Conservation (phyloP, 2,888 invertebrate species). For the Xanthorhoe designata region DNA sequence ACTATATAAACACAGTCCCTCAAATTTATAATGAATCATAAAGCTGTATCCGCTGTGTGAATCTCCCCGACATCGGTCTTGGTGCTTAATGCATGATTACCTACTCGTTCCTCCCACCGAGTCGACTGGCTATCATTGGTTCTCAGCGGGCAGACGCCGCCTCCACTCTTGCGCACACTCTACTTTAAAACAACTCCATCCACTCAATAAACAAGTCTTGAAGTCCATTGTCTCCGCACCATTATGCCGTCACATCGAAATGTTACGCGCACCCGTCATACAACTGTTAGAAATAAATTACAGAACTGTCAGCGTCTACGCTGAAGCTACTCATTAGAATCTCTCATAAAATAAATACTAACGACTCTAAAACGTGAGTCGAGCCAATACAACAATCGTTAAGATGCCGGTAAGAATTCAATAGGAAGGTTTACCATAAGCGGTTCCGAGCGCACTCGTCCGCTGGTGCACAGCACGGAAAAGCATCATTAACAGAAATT, state of each 20-base stretch:
- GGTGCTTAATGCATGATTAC: conserved; percentile 74
- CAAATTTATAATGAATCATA: conserved; percentile 62
- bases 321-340: conserved; percentile 58
- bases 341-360: conserved; percentile 47
- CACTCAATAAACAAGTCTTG: conserved; percentile 82
- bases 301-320: conserved; percentile 52
- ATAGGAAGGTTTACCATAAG: conserved; percentile 5
- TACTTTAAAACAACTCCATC: conserved; percentile 82
- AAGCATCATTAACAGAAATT: conserved; percentile 43
- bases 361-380: conserved; percentile 34
- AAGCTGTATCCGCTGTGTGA: conserved; percentile 64
- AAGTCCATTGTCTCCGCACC: conserved; percentile 79
- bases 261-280: conserved; percentile 69
- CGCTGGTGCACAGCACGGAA: conserved; percentile 17
- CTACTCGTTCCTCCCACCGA: conserved; percentile 77
- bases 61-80: conserved; percentile 61
- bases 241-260: conserved; percentile 75
- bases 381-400: conserved; percentile 23
- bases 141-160: conserved; percentile 71
- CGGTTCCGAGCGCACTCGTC: conserved; percentile 12
- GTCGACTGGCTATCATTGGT: conserved; percentile 74
- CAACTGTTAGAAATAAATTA: conserved; percentile 71
- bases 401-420: conserved; percentile 11
- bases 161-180: conserved; percentile 80
- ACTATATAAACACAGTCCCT: conserved; percentile 51